Percentiles rank a stretch among this genome's conserved stretches.
These are phyloP conservation scores for Gymnocheta viridis DNA, from an alignment of 2,888 invertebrate genomes.

Conservation along the genomic window DNA sequence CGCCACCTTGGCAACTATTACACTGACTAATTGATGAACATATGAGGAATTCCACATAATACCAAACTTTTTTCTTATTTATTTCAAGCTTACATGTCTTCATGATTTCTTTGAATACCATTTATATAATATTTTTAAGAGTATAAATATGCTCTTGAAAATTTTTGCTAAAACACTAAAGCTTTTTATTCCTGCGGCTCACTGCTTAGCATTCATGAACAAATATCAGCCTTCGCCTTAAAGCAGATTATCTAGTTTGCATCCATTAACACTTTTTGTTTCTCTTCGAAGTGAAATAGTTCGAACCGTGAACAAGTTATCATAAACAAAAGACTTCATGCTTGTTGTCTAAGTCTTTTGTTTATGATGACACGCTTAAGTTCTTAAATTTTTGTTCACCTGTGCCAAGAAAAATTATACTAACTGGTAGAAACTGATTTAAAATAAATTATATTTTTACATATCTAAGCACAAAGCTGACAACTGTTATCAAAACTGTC, in stretches of 20 bases:
- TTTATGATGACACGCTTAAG: neutral
- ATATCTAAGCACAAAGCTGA: neutral
- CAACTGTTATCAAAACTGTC: conserved; percentile 55
- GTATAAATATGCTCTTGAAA: no score
- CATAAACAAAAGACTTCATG: neutral
- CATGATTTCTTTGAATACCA: no score
- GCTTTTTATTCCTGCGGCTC: neutral
- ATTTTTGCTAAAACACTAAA: no score
- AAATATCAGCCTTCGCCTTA: neutral
- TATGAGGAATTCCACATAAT: no score
- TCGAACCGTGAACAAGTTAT: neutral
- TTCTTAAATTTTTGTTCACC: neutral
- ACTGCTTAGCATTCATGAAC: neutral
- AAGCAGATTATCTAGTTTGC: no score
- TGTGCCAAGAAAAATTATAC: neutral
- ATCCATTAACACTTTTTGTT: neutral
- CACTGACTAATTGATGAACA: no score
- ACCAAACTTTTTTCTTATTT: no score
- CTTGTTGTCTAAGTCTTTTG: neutral
- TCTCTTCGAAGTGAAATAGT: neutral
- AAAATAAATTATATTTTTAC: conserved; percentile 12
- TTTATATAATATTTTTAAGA: no score
- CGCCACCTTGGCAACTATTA: no score
- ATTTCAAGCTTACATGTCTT: no score
- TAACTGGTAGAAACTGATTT: neutral